A percentile compares a stretch with the other conserved stretches of the same genome.
Conservation (phyloP, 2,888 invertebrate genomes). For the Drosophila borealis region DNA sequence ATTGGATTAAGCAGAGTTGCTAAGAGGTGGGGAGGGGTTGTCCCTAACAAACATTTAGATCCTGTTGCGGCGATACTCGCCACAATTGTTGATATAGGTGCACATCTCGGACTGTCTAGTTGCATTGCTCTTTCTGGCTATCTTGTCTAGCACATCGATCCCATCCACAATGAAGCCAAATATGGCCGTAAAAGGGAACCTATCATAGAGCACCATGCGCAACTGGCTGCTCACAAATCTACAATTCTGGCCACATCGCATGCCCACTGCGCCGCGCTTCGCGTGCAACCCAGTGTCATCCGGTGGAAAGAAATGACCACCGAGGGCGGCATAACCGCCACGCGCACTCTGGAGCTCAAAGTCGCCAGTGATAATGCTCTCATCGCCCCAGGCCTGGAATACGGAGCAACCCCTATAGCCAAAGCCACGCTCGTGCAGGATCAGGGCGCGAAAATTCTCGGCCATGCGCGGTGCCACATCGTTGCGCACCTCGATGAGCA, state of each 20-base stretch:
- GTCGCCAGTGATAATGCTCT: slow-evolving; percentile 92
- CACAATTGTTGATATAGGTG: slow-evolving; percentile 6
- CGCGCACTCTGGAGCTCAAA: slow-evolving; percentile 93
- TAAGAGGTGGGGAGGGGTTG: neutral
- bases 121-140: neutral
- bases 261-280: slow-evolving; percentile 89
- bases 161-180: slow-evolving; percentile 18
- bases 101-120: neutral
- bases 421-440: slow-evolving; percentile 86
- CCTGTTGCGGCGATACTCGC: neutral
- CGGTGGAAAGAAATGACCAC: slow-evolving; percentile 92
- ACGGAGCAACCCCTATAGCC: slow-evolving; percentile 92
- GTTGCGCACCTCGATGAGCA: slow-evolving; percentile 91
- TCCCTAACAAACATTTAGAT: neutral
- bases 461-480: slow-evolving; percentile 93
- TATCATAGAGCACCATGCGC: slow-evolving; percentile 6
- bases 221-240: slow-evolving; percentile 20
- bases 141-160: slow-evolving; percentile 3
- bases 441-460: slow-evolving; percentile 86
- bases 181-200: slow-evolving; percentile 1
- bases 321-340: slow-evolving; percentile 91
- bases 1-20: neutral
- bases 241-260: slow-evolving; percentile 6
- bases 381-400: slow-evolving; percentile 93
- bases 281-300: slow-evolving; percentile 91